Base-by-base conservation (phyloP, 2,797 vertebrate genomes). In the Eulemur rubriventer region DNA sequence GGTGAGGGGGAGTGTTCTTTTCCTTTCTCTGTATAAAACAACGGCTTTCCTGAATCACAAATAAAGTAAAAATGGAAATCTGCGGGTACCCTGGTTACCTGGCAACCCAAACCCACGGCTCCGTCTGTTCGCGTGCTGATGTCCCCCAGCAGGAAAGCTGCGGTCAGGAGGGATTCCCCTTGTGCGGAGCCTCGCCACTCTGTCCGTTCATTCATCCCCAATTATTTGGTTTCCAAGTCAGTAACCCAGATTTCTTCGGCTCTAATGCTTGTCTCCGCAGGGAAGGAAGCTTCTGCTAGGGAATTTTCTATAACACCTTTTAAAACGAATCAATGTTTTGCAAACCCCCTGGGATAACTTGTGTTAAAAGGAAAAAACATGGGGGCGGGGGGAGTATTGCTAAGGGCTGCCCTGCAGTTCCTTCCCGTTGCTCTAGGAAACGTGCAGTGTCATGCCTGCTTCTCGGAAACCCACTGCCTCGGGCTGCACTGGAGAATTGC, bases 11-110 rank as follows among this genome's bases (percentile, higher is more conserved):
- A 22, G 8, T 61, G 22, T 52, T 88, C 55, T 72, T 82, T 85
- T 22, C 30, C 57, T 26, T 84, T 84, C 50, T 85, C 30, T 38
- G 5, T n/a, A 35, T 41, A 83, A 86, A 67, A 67, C 41, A 48
- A 52, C 1, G 2, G 26, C 82, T 81, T 84, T 94, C 88, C 78
- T 81, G 65, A 94, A 61, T 73, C 69, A 22, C 63, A 97, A 86
- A 84, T 83, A 95, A 89, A 90, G 65, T 73, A 67, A 94, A 97
- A 95, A 59, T 79, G 81, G 55, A 92, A 93, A 65, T 82, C 61
- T 65, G 26, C 55, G 78, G 84, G 78, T 87, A 57, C 63, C 72
- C 94, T 82, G 61, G 95, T 97, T 97, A 85, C 97, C 91, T 76
- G 78, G 94, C 93, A 97, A 96, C 97, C 30, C 73, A 46, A 81